A percentile compares a stretch with the other conserved stretches of the same genome.
phyloP scores from a whole-genome alignment of 1,140 invertebrate species.

The Meloidogyne floridensis region DNA sequence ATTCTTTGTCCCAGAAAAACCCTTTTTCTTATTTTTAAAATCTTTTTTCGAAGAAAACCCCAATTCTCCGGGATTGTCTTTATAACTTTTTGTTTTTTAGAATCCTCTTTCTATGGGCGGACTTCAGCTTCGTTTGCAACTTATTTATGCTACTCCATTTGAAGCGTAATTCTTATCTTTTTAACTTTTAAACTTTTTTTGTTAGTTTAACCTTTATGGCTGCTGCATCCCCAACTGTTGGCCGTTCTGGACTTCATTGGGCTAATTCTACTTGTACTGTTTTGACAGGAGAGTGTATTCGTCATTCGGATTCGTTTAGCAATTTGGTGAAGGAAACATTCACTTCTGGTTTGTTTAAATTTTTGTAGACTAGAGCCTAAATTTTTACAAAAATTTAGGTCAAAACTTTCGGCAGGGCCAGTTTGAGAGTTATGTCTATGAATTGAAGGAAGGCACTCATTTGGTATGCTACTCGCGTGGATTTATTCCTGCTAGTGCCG shows the following conservation, averaged over 20 bases:
- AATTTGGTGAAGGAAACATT: slow-evolving; percentile 44
- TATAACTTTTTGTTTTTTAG: slow-evolving; percentile 23
- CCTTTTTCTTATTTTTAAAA: too few species aligned
- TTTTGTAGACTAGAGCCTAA: background rate
- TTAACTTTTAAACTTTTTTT: slow-evolving; percentile 3
- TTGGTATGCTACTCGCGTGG: slow-evolving; percentile 54
- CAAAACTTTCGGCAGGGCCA: slow-evolving; percentile 56
- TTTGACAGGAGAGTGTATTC: slow-evolving; percentile 40
- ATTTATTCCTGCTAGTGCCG: slow-evolving; percentile 43
- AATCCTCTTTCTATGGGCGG: slow-evolving; percentile 45
- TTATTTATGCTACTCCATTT: slow-evolving; percentile 35
- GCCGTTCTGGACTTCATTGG: slow-evolving; percentile 51
- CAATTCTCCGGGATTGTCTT: background rate
- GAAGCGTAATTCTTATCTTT: slow-evolving; percentile 13
- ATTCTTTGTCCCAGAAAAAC: background rate
- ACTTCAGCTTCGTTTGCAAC: slow-evolving; percentile 45
- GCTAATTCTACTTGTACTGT: slow-evolving; percentile 50
- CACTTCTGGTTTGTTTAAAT: slow-evolving; percentile 27
- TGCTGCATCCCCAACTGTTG: slow-evolving; percentile 35
- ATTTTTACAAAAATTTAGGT: slow-evolving; percentile 19
- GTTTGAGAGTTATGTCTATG: slow-evolving; percentile 52
- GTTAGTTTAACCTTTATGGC: slow-evolving; percentile 43
- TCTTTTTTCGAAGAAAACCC: too few species aligned
- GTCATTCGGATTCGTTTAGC: slow-evolving; percentile 39
- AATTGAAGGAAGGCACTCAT: slow-evolving; percentile 38